Base-by-base conservation (phyloP, 64 coral and sea anemone species). In the Pocillopora damicornis region DNA sequence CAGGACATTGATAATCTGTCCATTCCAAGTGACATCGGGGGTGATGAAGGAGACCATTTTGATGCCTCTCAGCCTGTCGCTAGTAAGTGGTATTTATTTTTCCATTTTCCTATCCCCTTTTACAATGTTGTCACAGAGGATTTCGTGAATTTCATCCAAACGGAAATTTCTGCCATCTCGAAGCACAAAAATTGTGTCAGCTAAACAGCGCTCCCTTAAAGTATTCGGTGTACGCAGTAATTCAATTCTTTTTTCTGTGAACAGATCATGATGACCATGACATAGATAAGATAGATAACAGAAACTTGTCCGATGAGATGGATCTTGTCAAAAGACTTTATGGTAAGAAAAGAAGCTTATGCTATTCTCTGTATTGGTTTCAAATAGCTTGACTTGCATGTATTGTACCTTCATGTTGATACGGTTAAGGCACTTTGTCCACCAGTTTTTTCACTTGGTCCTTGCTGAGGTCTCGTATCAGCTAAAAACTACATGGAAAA, bases 1-100 rank as follows among this genome's bases (percentile, higher is more conserved):
- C 90, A 96, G 76, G 82, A 91, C 76, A 89, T 96, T 69, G 94
- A 96, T 88, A 86, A 96, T 69, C 25, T 96, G 14, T 80, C 94
- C 35, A 63, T 90, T 76, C 73, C 79, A 75, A 91, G 93, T 74
- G 91, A 89, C 58, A 73, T 75, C 15, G 76, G 77, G 51, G 61
- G 61, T 5, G 77, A 93, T 17, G 77, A 88, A 58, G 74, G 61
- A 18, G 74, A 88, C 23, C 59, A 89, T 57, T 0, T 84, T 37
- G 64, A 69, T 64, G 37, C 64, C 37, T 22, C 4, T 25, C 35
- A 22, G 15, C 63, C 81, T 13, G 16, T 84, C 13, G 22, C 81
- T 71, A 84, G 81, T 84, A 71, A 84, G 11, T 16, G n/a, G 14
- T 18, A 0, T 38, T 13, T 51, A 77, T 0, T 69, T 9, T 69